Conservation (phyloP, 2,888 invertebrate genomes). For the Tachina fera region DNA sequence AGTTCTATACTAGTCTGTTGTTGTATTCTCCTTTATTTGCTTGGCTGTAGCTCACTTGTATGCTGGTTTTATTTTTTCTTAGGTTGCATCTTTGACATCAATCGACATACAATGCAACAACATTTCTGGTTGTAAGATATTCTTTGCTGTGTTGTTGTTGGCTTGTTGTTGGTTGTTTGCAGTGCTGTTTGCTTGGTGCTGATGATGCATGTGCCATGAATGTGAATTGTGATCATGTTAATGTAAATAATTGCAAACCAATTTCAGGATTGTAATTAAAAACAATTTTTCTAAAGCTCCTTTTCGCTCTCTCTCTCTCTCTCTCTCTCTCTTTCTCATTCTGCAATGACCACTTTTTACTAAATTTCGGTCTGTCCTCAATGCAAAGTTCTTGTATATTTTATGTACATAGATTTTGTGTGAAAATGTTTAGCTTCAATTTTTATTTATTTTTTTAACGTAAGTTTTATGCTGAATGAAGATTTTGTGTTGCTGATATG, state of each 20-base stretch:
- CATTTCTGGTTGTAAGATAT: conserved; percentile 46
- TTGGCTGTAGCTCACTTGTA: conserved; percentile 41
- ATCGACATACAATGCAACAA: conserved; percentile 62
- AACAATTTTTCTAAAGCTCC: conserved; percentile 63
- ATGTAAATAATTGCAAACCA: conserved; percentile 82
- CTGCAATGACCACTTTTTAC: background rate
- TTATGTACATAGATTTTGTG: conserved; percentile 20
- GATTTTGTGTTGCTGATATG: conserved; percentile 62
- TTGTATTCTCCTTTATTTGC: conserved; percentile 20
- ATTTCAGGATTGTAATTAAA: conserved; percentile 79
- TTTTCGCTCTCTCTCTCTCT: background rate
- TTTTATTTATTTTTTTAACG: background rate
- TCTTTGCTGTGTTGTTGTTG: background rate
- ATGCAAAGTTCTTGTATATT: conserved; percentile 1
- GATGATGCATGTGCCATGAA: conserved; percentile 81
- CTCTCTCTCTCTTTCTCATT: background rate
- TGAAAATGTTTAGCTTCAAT: conserved; percentile 30
- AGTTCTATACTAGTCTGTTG: conserved; percentile 19
- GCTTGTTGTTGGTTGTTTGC: conserved; percentile 39
- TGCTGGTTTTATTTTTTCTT: conserved; percentile 27
- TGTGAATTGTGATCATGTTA: conserved; percentile 82
- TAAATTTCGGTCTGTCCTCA: background rate
- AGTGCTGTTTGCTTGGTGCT: conserved; percentile 23
- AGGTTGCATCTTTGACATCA: conserved; percentile 65
- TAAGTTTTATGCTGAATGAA: conserved; percentile 27